Conservation (phyloP, 2,888 invertebrate species). For the Oscheius sp. region DNA sequence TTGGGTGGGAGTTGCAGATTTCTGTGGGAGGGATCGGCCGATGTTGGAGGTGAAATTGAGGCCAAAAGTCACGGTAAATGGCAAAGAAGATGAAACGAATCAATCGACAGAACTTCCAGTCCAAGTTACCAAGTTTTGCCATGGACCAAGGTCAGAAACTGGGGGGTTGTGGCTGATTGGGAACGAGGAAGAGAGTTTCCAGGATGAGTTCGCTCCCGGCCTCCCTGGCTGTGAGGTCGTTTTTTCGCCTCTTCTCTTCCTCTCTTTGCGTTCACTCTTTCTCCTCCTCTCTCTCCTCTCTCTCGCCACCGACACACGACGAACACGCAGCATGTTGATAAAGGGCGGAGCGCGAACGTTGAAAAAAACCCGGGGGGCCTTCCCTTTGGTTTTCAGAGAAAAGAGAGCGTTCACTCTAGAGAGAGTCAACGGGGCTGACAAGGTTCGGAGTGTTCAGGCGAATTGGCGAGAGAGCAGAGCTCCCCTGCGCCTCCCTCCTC, state of each 20-base stretch:
- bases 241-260: not conserved
- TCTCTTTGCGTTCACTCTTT: not conserved
- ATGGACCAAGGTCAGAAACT: not conserved
- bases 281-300: not conserved
- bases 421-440: not conserved
- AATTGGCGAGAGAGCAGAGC: not conserved
- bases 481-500: not conserved
- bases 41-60: not conserved
- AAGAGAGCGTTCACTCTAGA: too few species aligned
- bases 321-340: constrained; percentile 31
- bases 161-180: not conserved
- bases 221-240: not conserved
- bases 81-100: too few species aligned
- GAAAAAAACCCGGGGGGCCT: too few species aligned
- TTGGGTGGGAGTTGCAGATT: not conserved
- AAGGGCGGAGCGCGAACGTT: constrained; percentile 29
- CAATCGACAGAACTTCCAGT: not conserved
- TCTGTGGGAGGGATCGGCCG: not conserved
- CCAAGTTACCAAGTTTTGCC: not conserved
- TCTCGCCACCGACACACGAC: constrained; percentile 13
- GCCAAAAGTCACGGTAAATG: too few species aligned
- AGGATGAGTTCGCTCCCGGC: not conserved
- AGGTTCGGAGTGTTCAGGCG: not conserved
- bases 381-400: too few species aligned
- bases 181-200: not conserved